Percentiles rank a stretch among this genome's conserved stretches.
These are phyloP conservation scores for Phalloptychus januarius DNA, from an alignment of 2,797 vertebrate genomes.

Conservation along the genomic window DNA sequence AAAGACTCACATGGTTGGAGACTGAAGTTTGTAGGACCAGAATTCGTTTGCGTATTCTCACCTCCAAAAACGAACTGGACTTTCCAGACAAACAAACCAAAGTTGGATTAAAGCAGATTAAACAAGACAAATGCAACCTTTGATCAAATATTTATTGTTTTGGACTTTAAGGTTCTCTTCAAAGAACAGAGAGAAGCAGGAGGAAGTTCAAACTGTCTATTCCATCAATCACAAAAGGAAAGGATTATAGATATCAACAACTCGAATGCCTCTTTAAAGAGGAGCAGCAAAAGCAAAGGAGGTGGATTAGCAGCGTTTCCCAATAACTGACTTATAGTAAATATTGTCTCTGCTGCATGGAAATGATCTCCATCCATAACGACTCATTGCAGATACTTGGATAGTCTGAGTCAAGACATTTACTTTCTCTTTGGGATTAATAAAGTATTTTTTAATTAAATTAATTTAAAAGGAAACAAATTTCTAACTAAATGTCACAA, in stretches of 20 bases:
- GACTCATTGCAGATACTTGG: neutral
- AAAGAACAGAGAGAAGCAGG: neutral
- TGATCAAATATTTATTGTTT: neutral
- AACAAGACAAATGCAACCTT: neutral
- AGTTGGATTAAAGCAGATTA: too few relatives aligned
- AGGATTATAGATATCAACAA: neutral
- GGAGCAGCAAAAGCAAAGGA: neutral
- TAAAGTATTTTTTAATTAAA: neutral
- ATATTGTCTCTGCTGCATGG: neutral
- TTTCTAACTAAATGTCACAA: conserved; percentile 39
- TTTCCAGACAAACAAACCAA: too few relatives aligned
- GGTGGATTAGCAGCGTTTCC: neutral
- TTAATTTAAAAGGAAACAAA: conserved; percentile 14
- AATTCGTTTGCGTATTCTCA: too few relatives aligned
- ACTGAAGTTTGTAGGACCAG: too few relatives aligned
- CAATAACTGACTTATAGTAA: neutral
- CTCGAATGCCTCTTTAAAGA: neutral
- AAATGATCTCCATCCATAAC: neutral
- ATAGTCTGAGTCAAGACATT: neutral
- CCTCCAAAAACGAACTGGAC: too few relatives aligned
- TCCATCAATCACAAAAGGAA: neutral
- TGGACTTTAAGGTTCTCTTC: conserved; percentile 5
- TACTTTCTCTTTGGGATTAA: neutral
- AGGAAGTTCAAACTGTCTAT: neutral
- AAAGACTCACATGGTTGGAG: too few relatives aligned